These are phyloP conservation scores for Galerucella pusilla DNA, from an alignment of 2,888 invertebrate genomes.

Conservation along the genomic window DNA sequence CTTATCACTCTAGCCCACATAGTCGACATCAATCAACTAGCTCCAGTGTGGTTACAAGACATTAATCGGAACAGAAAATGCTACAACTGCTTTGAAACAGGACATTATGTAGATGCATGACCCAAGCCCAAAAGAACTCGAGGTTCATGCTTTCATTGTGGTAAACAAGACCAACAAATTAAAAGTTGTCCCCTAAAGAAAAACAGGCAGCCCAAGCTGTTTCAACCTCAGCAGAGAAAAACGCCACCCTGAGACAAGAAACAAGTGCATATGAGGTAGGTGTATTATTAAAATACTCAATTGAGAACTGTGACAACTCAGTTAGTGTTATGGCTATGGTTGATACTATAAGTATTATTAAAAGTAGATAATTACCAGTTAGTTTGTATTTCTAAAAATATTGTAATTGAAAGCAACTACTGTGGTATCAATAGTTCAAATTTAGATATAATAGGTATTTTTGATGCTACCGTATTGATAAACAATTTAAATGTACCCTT, in stretches of 20 bases:
- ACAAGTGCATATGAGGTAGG: neutral
- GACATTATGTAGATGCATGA: conserved; percentile 24
- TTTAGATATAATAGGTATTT: conserved; percentile 1
- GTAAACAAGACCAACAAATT: conserved; percentile 54
- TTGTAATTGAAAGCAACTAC: neutral
- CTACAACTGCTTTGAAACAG: conserved; percentile 27
- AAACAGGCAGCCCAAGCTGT: neutral
- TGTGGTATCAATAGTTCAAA: neutral
- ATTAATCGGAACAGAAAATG: conserved; percentile 3
- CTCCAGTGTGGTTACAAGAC: neutral
- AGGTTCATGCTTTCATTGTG: conserved; percentile 49
- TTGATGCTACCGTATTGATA: conserved; percentile 4
- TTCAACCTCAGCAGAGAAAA: neutral
- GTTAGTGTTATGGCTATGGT: conserved; percentile 1
- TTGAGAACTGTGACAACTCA: neutral
- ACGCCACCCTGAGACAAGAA: neutral
- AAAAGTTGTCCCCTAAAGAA: conserved; percentile 30
- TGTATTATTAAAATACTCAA: neutral
- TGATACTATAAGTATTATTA: neutral
- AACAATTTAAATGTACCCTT: conserved; percentile 5
- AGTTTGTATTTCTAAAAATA: neutral
- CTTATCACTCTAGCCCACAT: neutral
- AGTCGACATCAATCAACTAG: neutral
- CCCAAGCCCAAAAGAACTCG: conserved; percentile 31
- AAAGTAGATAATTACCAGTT: neutral